A percentile compares a stretch with the other conserved stretches of the same genome.
These are phyloP conservation scores for Cygnus atratus DNA, from an alignment of 2,113 vertebrate genomes.

Conservation along the genomic window DNA sequence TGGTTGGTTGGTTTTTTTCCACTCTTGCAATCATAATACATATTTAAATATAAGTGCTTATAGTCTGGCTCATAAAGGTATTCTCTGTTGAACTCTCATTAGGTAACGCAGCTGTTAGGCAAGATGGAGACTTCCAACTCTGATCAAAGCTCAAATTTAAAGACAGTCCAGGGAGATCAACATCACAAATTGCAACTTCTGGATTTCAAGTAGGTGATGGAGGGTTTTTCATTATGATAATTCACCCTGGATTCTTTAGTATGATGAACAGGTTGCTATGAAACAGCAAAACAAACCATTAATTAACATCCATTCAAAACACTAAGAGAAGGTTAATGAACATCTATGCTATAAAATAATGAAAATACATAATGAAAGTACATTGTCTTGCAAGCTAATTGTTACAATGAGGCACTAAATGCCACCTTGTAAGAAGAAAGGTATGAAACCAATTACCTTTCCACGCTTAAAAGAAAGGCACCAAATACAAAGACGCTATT, in stretches of 20 bases:
- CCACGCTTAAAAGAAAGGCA: background rate
- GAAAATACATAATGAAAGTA: background rate
- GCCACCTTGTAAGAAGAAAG: background rate
- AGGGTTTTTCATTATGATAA: slow-evolving; percentile 61
- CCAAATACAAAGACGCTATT: background rate
- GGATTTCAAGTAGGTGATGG: slow-evolving; percentile 80
- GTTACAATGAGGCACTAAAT: background rate
- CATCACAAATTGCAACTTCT: slow-evolving; percentile 77
- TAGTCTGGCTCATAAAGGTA: background rate
- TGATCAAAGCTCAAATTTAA: slow-evolving; percentile 73
- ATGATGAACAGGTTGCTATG: slow-evolving; percentile 24
- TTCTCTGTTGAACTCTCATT: slow-evolving; percentile 52
- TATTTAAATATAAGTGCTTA: slow-evolving; percentile 7
- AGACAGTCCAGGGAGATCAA: slow-evolving; percentile 73
- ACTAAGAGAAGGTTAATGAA: background rate
- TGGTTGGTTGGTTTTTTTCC: background rate
- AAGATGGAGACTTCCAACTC: slow-evolving; percentile 76
- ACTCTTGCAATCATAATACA: background rate
- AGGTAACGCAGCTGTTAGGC: slow-evolving; percentile 77
- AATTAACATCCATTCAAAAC: slow-evolving; percentile 31
- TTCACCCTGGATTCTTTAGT: slow-evolving; percentile 6
- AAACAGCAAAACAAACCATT: background rate
- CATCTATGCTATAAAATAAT: background rate
- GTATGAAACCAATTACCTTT: background rate
- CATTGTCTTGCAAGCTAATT: background rate